Evolutionary conservation across 2,113 vertebrate genomes (phyloP).

Genomic region (Ornithorhynchus anatinus): DNA sequence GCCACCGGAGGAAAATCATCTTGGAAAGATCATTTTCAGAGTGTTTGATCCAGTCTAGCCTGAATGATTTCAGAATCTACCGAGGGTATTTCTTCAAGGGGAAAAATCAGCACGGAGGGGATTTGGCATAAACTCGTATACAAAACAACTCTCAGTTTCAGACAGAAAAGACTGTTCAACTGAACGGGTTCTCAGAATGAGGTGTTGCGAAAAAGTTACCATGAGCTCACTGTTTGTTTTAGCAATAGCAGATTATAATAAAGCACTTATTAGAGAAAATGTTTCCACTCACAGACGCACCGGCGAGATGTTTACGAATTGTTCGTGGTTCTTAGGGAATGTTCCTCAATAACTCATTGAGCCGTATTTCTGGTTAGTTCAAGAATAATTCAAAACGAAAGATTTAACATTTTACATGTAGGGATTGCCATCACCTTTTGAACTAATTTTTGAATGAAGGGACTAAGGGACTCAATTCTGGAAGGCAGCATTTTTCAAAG

Average conservation of each 20-base stretch:
- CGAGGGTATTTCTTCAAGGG: not conserved
- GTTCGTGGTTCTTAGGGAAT: constrained; percentile 11
- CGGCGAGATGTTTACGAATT: constrained; percentile 36
- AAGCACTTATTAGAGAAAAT: not conserved
- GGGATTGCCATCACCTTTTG: not conserved
- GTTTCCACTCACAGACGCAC: not conserved
- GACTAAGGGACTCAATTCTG: not conserved
- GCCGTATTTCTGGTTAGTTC: constrained; percentile 1
- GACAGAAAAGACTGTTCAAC: not conserved
- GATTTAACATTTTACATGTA: not conserved
- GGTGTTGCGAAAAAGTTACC: not conserved
- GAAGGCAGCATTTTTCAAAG: not conserved
- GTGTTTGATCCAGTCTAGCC: fast-evolving
- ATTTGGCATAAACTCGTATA: not conserved
- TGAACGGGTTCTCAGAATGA: not conserved
- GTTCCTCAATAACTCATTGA: constrained; percentile 26
- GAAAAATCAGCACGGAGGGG: fast-evolving
- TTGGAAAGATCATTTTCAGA: fast-evolving
- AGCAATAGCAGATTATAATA: not conserved
- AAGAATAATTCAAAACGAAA: constrained; percentile 31
- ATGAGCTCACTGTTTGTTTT: not conserved
- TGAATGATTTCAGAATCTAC: fast-evolving
- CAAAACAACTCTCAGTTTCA: fast-evolving
- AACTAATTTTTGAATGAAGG: not conserved
- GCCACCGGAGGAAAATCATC: not conserved